Evolutionary conservation across 1,140 invertebrate genomes (phyloP).

Genomic region (Pseudomyrmex gracilis): DNA sequence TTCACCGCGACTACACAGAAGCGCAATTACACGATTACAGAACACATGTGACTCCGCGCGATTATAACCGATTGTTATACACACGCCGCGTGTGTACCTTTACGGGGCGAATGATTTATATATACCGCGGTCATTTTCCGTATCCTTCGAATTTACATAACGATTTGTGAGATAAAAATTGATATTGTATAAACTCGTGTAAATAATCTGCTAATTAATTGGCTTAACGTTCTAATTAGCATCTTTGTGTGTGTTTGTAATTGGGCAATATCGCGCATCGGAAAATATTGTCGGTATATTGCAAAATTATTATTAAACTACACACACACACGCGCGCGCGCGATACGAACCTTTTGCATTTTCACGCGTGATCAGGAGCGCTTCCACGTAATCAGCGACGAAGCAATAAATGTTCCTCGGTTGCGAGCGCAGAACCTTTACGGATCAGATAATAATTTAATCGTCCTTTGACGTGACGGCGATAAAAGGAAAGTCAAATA

Average conservation of each 20-base stretch:
- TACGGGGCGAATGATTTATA: not conserved
- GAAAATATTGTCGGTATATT: not conserved
- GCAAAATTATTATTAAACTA: not conserved
- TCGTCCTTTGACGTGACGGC: constrained; percentile 39
- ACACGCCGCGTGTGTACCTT: not conserved
- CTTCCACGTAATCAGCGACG: constrained; percentile 89
- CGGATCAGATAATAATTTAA: constrained; percentile 61
- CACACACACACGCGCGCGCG: not conserved
- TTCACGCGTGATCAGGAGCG: constrained; percentile 89
- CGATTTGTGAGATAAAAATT: not conserved
- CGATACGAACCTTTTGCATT: constrained; percentile 83
- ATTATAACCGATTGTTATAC: not conserved
- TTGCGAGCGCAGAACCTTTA: constrained; percentile 87
- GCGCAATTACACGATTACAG: constrained; percentile 37
- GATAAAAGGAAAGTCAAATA: constrained; percentile 39
- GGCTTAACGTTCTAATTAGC: constrained; percentile 16
- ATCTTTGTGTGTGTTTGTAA: not conserved
- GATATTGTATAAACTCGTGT: not conserved
- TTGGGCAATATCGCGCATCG: not conserved
- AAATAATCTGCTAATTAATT: constrained; percentile 25
- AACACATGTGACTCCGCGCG: not conserved
- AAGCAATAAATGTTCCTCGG: constrained; percentile 88
- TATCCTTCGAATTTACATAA: constrained; percentile 26
- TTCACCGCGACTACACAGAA: constrained; percentile 81
- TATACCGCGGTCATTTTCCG: constrained; percentile 13